A percentile compares a stretch with the other conserved stretches of the same genome.
These are phyloP conservation scores for Ciconia stormi DNA, from an alignment of 2,113 vertebrate genomes.

Conservation along the genomic window DNA sequence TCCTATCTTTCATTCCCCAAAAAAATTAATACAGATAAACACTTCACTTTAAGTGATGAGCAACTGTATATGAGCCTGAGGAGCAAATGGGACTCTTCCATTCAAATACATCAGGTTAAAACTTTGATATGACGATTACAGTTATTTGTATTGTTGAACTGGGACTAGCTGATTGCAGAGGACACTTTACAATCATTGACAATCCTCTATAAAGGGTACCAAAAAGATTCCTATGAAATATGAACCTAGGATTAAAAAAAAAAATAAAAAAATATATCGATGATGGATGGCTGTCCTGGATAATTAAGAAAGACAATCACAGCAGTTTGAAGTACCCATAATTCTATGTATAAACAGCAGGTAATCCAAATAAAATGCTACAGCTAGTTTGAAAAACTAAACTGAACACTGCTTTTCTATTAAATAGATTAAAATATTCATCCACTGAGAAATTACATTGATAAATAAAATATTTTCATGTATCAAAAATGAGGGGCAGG, in stretches of 20 bases:
- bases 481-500: conserved; percentile 24
- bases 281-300: background rate
- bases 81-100: background rate
- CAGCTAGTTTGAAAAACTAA: conserved; percentile 12
- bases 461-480: conserved; percentile 45
- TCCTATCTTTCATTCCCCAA: background rate
- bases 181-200: conserved; percentile 13
- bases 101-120: background rate
- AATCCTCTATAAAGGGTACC: background rate
- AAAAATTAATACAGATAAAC: background rate
- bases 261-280: background rate
- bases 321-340: conserved; percentile 32
- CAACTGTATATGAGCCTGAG: background rate
- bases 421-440: conserved; percentile 55
- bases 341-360: conserved; percentile 32
- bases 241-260: background rate
- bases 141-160: background rate
- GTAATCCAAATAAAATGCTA: conserved; percentile 30
- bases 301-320: background rate
- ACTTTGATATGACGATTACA: background rate
- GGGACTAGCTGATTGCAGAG: conserved; percentile 8
- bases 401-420: conserved; percentile 1
- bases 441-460: conserved; percentile 11
- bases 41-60: background rate
- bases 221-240: background rate